A percentile compares a stretch with the other conserved stretches of the same genome.
Evolutionary conservation across 2,888 invertebrate genomes (phyloP).

Genomic region (Abscondita cerata): DNA sequence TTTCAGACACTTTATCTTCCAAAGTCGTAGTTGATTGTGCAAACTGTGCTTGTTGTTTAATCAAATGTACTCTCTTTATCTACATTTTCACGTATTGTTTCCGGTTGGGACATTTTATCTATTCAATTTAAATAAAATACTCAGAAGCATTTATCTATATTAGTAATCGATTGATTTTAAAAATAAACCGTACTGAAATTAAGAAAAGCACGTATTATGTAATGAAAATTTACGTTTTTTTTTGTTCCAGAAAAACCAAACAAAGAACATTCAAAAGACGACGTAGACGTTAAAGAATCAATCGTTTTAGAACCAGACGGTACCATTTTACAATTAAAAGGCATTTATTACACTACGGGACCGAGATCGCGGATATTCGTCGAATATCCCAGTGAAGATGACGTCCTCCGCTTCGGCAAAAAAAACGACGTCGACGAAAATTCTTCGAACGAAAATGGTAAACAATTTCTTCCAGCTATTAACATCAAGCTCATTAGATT

Average conservation of each 20-base stretch:
- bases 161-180: too few relatives aligned
- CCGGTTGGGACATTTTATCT: too few relatives aligned
- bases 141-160: too few relatives aligned
- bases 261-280: not conserved
- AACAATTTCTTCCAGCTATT: not conserved
- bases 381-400: not conserved
- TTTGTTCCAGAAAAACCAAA: constrained; percentile 8
- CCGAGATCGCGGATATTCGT: not conserved
- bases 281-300: not conserved
- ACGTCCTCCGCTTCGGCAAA: not conserved
- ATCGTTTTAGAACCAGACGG: not conserved
- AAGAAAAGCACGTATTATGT: not conserved
- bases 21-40: too few relatives aligned
- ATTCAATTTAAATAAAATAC: too few relatives aligned
- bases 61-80: too few relatives aligned
- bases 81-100: too few relatives aligned
- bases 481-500: not conserved
- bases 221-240: not conserved
- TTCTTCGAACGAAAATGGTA: constrained; percentile 6
- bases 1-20: too few relatives aligned
- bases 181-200: too few relatives aligned
- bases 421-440: not conserved
- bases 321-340: constrained; percentile 2
- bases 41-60: too few relatives aligned
- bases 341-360: constrained; percentile 3